Evolutionary conservation across 2,797 vertebrate genomes (phyloP), one percentile per base, ranked within the genome.

Genomic region (Syngnathus acus): DNA sequence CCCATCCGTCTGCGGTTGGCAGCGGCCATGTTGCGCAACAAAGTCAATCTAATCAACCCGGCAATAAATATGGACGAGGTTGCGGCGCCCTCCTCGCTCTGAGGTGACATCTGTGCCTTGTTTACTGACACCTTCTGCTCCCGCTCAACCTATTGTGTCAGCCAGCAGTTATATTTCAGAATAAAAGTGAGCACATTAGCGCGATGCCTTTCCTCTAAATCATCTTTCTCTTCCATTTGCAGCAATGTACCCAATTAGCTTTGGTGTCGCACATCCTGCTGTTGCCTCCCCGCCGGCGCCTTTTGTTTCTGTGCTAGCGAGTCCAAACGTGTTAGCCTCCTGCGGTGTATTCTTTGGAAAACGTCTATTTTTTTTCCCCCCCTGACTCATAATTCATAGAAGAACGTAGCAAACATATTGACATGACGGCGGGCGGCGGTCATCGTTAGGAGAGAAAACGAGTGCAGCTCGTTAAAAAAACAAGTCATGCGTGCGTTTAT

Each of bases 221-320:
- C 64, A 66, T 40, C 60, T 68, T 72, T 78, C 65, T 57, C 58
- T 65, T 26, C 70, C 63, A 78, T 73, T 78, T 78, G 74, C 79
- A 76, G 73, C 80, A 87, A 90, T 91, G 89, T 91, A 86, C 89
- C 87, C 87, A 91, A 89, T 91, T 90, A 91, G 19, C 67, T 70
- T 58, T 47, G 73, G 77, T 70, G 51, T 78, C 76, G 69, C 60
- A 69, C 14, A 72, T 72, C 81, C 76, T 68, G 66, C 78, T 71
- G 77, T 53, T 64, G 65, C 62, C 19, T 47, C 8, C 40, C 40
- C 43, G 68, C 72, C 51, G 5, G 66, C 68, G 57, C 57, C 42
- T 55, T 78, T 80, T 77, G 65, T 76, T 66, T 70, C 23, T 13
- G 71, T 76, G 82, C 47, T 21, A 84, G 55, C 5, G 62, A 78